Evolutionary conservation across 1,140 invertebrate genomes (phyloP).

Genomic region (Leguminivora glycinivorella): DNA sequence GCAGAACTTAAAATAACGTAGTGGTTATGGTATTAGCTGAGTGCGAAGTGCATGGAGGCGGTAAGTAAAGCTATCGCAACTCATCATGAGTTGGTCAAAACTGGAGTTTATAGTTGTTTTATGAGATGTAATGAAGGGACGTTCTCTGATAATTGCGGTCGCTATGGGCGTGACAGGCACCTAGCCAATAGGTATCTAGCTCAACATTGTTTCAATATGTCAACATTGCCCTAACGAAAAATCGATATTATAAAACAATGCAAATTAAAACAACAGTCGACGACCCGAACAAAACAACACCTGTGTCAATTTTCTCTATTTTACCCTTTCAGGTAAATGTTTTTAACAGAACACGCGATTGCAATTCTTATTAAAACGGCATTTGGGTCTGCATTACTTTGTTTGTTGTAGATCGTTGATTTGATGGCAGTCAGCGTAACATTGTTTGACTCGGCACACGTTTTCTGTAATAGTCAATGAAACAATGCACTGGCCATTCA

Average conservation of each 20-base stretch:
- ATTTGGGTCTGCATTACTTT: not conserved
- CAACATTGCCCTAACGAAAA: not conserved
- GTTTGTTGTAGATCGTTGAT: not conserved
- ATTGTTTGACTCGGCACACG: conserved; percentile 9
- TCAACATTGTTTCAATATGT: not conserved
- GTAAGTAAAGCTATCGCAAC: no score
- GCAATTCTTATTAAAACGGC: not conserved
- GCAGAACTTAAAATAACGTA: no score
- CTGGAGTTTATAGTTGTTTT: no score
- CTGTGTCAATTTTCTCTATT: conserved; percentile 1
- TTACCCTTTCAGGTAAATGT: not conserved
- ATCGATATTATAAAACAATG: not conserved
- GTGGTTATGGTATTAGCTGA: no score
- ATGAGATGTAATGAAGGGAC: no score
- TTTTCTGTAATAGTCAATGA: conserved; percentile 28
- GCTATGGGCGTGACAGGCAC: no score
- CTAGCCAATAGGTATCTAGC: no score
- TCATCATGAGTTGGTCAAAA: no score
- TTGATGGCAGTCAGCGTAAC: conserved; percentile 2
- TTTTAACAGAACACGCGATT: not conserved
- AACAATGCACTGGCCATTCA: conserved; percentile 19
- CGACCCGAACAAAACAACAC: conserved; percentile 3
- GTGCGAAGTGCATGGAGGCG: no score
- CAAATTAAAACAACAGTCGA: conserved; percentile 1
- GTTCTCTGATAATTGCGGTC: no score